Evolutionary conservation across 1,140 invertebrate species (phyloP), one percentile per base, ranked within the genome.

Genomic region (Drosophila auraria): DNA sequence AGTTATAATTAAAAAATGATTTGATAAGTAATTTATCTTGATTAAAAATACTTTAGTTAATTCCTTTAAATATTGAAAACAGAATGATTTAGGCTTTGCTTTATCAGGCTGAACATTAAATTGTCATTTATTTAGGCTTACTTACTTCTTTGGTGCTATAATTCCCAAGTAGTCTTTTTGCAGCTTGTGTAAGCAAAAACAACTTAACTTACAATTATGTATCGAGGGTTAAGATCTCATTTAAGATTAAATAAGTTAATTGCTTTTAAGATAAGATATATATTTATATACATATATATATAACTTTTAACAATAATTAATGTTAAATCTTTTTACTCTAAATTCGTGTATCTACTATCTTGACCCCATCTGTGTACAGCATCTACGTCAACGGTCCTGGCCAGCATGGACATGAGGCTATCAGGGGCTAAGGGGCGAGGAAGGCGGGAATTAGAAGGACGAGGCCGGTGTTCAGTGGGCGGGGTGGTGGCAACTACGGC

Each of bases 351-450:
- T 5, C 6, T 45, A 68, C 0, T 6, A 9, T 27, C 7, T 8
- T 15, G 15, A 6, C n/a, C 50, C 11, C 23, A 3, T 1, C 40
- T 71, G 68, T 71, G 0, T 38, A 27, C 59, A 79, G 77, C 75
- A 82, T 76, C 78, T 70, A 76, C 78, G 78, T 57, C 75, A 62
- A 74, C 76, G 77, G 56, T 63, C 54, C 68, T 72, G 78, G 58
- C 78, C 68, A 66, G 68, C 71, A 75, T 71, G 44, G 70, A 80
- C 64, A 61, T 51, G 30, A 69, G 64, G 68, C 68, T 71, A 70
- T 69, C 64, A 38, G 65, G 63, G 63, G 40, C 42, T 20, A 17
- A 14, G 40, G 40, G 15, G 38, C 36, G 20, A n/a, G 42, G 65
- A 20, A 20, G 27, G 50, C 47, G 66, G 77, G 63, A 68, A 77